Conservation (phyloP, 1,140 invertebrate genomes). For the Spodoptera frugiperda region DNA sequence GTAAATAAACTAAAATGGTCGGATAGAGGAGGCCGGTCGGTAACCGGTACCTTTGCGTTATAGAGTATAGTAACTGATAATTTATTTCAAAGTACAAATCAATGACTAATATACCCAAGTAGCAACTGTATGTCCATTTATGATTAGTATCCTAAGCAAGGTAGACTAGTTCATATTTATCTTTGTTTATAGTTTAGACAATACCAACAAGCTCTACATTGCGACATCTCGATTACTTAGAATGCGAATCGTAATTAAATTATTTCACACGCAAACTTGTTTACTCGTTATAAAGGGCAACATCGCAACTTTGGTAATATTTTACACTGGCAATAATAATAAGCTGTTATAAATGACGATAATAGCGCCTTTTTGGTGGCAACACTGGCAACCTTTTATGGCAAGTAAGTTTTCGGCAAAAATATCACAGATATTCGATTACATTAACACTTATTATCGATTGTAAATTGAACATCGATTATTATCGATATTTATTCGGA, state of each 20-base stretch:
- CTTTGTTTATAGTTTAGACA: not conserved
- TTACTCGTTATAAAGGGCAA: not conserved
- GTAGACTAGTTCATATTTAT: no score
- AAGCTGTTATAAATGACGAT: conserved; percentile 30
- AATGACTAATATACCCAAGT: no score
- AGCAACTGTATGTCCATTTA: no score
- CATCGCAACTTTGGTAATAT: not conserved
- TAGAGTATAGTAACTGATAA: no score
- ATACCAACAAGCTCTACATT: not conserved
- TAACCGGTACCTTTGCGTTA: no score
- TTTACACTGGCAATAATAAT: conserved; percentile 1
- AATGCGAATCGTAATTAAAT: conserved; percentile 16
- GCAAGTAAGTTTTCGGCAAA: conserved; percentile 27
- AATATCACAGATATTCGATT: conserved; percentile 42
- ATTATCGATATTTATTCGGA: conserved; percentile 33
- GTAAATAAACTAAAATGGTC: no score
- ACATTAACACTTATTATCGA: conserved; percentile 51
- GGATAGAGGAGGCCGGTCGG: no score
- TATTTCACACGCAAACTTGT: conserved; percentile 10
- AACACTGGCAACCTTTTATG: not conserved
- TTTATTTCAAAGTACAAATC: not conserved
- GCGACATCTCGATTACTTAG: not conserved
- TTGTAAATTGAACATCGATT: conserved; percentile 49
- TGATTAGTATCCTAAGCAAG: no score
- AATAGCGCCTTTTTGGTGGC: conserved; percentile 7